Evolutionary conservation across 2,797 vertebrate species (phyloP), one percentile per base, ranked within the genome.

Genomic region (Diglossa cyanea): DNA sequence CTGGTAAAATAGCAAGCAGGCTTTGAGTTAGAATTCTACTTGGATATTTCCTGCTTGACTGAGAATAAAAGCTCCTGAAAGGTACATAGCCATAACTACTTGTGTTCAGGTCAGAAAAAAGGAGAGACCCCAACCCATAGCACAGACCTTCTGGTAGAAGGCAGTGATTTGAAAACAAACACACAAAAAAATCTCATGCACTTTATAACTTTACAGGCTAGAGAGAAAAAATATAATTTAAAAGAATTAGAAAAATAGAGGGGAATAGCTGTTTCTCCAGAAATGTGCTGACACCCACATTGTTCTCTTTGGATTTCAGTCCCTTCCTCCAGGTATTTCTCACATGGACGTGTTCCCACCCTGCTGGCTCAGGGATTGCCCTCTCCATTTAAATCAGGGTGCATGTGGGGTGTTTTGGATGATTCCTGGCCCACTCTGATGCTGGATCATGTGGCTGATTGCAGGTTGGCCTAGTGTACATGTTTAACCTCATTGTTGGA

Each of bases 401-500:
- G 0, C 9, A 0, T 7, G 18, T 44, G 37, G 21, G 63, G 17
- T 70, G 47, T 35, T 60, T 39, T 11, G 63, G 48, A 2, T 65
- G 65, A 18, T 53, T 39, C 31, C 45, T 68, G 86, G 51, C 37
- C 7, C 3, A 0, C 63, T 58, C 68, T 93, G 85, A 67, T 2
- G 4, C 37, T 51, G 15, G 23, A 10, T 67, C 68, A 1, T 94
- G 82, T 90, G 48, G 62, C 53, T 42, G 76, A 12, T 97, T 73
- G 77, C 94, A 99, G 99, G 99, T 99, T 53, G 99, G 99, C 31
- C 97, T 99, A 97, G 98, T 99, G 86, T 99, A 99, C 93, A 99
- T 99, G 99, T 99, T 99, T 95, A 99, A 99, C 93, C 98, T 99
- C 93, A 99, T 99, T 1, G 99, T 99, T 1, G 99, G 99, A 39